Conservation (phyloP, 1,140 invertebrate genomes). For the Atta cephalotes region DNA sequence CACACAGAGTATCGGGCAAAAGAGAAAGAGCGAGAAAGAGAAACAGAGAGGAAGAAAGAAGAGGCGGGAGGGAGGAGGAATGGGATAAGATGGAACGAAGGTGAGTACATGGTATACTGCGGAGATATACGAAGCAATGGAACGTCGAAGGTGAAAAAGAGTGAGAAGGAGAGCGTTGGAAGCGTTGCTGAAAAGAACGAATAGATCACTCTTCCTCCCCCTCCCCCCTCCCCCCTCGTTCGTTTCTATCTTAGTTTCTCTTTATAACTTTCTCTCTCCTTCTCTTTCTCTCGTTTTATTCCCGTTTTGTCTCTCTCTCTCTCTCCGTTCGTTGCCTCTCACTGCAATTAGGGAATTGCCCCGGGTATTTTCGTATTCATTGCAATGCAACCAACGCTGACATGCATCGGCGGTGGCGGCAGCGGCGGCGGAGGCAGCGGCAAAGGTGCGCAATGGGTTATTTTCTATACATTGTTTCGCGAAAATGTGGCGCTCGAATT, state of each 20-base stretch:
- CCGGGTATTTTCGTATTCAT: constrained; percentile 80
- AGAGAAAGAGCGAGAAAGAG: neutral
- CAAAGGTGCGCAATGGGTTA: constrained; percentile 76
- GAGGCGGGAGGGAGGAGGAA: neutral
- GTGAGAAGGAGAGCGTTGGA: constrained; percentile 59
- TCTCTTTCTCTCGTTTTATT: constrained; percentile 32
- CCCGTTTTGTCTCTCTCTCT: constrained; percentile 17
- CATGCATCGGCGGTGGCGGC: constrained; percentile 58
- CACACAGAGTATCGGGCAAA: neutral
- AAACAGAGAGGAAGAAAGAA: too few relatives aligned
- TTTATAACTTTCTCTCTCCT: constrained; percentile 44
- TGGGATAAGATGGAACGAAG: constrained; percentile 66
- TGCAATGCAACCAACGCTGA: constrained; percentile 78
- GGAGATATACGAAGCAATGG: constrained; percentile 38
- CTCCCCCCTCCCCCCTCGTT: neutral
- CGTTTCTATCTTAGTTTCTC: constrained; percentile 49
- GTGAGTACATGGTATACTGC: constrained; percentile 39
- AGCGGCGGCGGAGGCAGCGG: constrained; percentile 48
- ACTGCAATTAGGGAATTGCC: constrained; percentile 83
- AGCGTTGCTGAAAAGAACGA: constrained; percentile 75
- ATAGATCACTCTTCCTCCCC: constrained; percentile 60
- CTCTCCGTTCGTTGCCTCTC: constrained; percentile 76
- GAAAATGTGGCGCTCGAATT: constrained; percentile 63
- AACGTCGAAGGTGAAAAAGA: constrained; percentile 65
- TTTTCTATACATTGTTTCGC: constrained; percentile 77